Evolutionary conservation across 2,888 invertebrate species (phyloP).

Genomic region (Aradus depressus): DNA sequence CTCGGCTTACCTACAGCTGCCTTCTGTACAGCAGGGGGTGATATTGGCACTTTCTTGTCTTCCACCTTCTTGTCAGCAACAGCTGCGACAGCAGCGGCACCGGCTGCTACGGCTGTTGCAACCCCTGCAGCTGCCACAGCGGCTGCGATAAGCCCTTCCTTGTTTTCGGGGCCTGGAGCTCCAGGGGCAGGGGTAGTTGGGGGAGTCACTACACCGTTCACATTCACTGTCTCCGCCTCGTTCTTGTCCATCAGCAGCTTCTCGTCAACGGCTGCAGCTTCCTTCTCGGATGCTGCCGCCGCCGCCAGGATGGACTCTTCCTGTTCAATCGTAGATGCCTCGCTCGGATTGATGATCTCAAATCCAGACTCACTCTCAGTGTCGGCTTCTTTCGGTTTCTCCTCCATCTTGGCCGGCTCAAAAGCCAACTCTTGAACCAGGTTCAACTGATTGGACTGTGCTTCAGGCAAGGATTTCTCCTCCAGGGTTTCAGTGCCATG

Average conservation of each 20-base stretch:
- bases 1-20: slow-evolving; percentile 8
- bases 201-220: slow-evolving; percentile 23
- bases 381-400: slow-evolving; percentile 7
- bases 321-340: slow-evolving; percentile 11
- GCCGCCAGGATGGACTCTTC: slow-evolving; percentile 8
- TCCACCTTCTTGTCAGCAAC: slow-evolving; percentile 14
- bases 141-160: slow-evolving; percentile 25
- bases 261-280: slow-evolving; percentile 11
- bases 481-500: too few species aligned
- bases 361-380: slow-evolving; percentile 14
- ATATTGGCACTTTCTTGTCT: slow-evolving; percentile 2
- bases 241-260: slow-evolving; percentile 8
- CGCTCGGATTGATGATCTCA: slow-evolving; percentile 14
- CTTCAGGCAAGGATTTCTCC: slow-evolving; percentile 13
- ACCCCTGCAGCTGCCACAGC: slow-evolving; percentile 26
- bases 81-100: slow-evolving; percentile 27
- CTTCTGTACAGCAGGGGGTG: slow-evolving; percentile 2
- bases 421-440: slow-evolving; percentile 11
- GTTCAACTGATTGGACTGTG: slow-evolving; percentile 13
- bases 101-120: slow-evolving; percentile 15
- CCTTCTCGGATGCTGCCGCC: slow-evolving; percentile 12
- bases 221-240: slow-evolving; percentile 10
- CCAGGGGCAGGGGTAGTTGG: slow-evolving; percentile 27
- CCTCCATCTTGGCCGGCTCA: slow-evolving; percentile 9
- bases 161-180: slow-evolving; percentile 14